Evolutionary conservation across 2,113 vertebrate species (phyloP).

Genomic region (Phaethon lepturus): DNA sequence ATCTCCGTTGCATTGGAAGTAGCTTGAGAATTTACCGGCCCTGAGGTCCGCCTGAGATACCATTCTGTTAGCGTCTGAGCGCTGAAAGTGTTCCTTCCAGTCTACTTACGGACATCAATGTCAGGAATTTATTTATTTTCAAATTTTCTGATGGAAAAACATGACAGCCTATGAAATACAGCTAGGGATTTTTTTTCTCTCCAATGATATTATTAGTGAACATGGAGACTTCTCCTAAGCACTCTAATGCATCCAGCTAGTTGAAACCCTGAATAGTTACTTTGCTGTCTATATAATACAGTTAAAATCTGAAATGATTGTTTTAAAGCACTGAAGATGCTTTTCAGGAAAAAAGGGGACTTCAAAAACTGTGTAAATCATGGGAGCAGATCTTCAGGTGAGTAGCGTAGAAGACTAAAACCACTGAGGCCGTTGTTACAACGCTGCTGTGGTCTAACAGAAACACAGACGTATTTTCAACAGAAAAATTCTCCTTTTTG

Average conservation of each 20-base stretch:
- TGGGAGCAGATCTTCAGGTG: not conserved
- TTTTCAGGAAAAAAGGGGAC: not conserved
- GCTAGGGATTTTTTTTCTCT: not conserved
- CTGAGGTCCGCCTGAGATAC: rapidly evolving
- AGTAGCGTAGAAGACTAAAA: not conserved
- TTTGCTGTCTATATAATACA: not conserved
- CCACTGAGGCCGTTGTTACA: no score
- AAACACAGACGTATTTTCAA: not conserved
- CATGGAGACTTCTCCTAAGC: not conserved
- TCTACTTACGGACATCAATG: not conserved
- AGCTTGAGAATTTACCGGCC: not conserved
- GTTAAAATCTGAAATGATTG: not conserved
- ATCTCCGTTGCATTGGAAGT: not conserved
- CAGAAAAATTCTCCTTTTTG: not conserved
- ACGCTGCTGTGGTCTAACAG: not conserved
- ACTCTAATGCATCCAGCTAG: not conserved
- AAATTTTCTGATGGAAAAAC: not conserved
- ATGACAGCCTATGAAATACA: not conserved
- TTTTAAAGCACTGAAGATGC: not conserved
- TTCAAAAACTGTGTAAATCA: not conserved
- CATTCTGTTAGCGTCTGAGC: not conserved
- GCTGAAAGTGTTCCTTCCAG: not conserved
- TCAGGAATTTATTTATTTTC: not conserved
- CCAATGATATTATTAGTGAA: not conserved
- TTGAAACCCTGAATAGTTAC: not conserved